Evolutionary conservation across 1,140 invertebrate species (phyloP).

Genomic region (Eriosoma lanigerum): DNA sequence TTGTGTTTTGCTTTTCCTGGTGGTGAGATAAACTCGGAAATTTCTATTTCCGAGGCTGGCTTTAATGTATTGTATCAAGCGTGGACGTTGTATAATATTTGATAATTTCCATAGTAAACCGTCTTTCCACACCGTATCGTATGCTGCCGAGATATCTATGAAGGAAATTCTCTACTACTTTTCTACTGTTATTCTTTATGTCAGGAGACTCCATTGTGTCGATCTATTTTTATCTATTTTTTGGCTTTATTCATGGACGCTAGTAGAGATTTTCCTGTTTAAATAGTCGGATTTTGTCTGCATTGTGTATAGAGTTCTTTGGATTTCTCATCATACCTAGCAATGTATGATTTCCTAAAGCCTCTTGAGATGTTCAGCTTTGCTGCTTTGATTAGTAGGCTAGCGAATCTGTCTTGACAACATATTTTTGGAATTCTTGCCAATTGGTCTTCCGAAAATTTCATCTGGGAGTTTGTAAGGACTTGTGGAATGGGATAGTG

Average conservation of each 20-base stretch:
- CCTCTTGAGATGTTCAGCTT: not conserved
- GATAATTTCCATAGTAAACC: no score
- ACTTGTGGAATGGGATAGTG: not conserved
- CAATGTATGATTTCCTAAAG: not conserved
- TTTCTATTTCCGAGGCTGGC: no score
- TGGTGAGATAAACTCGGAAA: no score
- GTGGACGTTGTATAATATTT: no score
- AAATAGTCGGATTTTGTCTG: not conserved
- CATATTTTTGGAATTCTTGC: not conserved
- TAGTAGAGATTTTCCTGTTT: constrained; percentile 1
- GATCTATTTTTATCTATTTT: not conserved
- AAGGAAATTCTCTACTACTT: not conserved
- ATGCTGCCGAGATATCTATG: no score
- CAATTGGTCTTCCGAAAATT: not conserved
- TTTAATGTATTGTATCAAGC: no score
- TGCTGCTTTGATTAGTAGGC: not conserved
- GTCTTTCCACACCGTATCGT: no score
- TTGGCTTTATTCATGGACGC: not conserved
- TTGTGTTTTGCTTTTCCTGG: not conserved
- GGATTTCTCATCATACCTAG: not conserved
- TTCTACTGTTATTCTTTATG: not conserved
- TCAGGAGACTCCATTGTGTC: not conserved
- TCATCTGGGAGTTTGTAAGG: not conserved
- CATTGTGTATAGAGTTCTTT: not conserved
- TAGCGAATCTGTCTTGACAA: not conserved